These are phyloP conservation scores for Meles meles DNA, from an alignment of 2,113 vertebrate genomes.

Conservation along the genomic window DNA sequence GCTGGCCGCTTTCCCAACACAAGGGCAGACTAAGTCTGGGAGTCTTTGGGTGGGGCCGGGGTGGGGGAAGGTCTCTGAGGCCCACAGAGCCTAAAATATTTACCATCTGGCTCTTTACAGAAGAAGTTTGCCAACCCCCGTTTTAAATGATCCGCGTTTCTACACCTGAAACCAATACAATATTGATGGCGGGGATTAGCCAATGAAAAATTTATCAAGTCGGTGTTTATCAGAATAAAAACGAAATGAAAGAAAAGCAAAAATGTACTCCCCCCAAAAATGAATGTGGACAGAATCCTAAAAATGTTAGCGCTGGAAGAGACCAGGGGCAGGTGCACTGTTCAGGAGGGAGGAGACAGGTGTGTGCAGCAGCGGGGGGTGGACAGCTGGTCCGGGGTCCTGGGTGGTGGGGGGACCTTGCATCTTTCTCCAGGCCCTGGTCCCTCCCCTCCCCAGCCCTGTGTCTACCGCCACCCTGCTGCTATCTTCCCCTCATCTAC, in stretches of 20 bases:
- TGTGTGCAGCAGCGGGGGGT: too few species aligned
- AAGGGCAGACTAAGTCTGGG: background rate
- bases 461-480: fast-evolving
- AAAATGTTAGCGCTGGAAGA: background rate
- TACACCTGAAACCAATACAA: background rate
- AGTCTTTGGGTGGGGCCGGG: background rate
- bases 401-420: too few species aligned
- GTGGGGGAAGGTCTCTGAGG: background rate
- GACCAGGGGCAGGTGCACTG: background rate
- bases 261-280: too few species aligned
- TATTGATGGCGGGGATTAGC: background rate
- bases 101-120: background rate
- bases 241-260: background rate
- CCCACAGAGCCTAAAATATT: background rate
- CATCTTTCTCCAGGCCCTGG: background rate
- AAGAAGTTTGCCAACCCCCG: background rate
- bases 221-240: background rate
- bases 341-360: background rate
- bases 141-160: background rate
- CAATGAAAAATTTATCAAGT: background rate
- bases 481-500: background rate
- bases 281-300: background rate
- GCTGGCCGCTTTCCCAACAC: background rate
- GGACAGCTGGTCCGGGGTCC: background rate
- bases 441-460: too few species aligned